Evolutionary conservation across 2,113 vertebrate species (phyloP).

Genomic region (Thunnus maccoyii): DNA sequence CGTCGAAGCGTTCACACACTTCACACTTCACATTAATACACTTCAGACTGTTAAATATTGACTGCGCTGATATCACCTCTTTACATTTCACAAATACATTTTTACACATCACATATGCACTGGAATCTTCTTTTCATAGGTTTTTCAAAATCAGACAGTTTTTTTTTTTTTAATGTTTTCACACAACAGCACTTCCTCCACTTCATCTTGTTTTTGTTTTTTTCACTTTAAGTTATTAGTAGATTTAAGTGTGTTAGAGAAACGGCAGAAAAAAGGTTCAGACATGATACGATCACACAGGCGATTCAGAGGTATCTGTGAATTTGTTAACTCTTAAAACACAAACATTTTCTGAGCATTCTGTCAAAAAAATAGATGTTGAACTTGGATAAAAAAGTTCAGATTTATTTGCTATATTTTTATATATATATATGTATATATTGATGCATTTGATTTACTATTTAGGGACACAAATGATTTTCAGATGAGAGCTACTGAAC

Average conservation of each 20-base stretch:
- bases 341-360: not conserved
- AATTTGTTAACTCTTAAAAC: too few relatives aligned
- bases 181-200: not conserved
- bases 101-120: not conserved
- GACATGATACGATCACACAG: not conserved
- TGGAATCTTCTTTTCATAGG: not conserved
- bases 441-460: not conserved
- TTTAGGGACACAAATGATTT: not conserved
- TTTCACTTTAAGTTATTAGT: not conserved
- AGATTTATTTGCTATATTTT: not conserved
- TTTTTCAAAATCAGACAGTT: not conserved
- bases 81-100: conserved; percentile 10
- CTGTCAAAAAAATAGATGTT: not conserved
- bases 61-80: conserved; percentile 9
- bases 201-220: not conserved
- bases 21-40: conserved; percentile 3
- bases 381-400: not conserved
- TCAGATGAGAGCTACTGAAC: not conserved
- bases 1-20: not conserved
- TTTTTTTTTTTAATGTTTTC: not conserved
- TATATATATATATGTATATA: not conserved
- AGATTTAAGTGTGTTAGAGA: not conserved
- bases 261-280: not conserved
- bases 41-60: conserved; percentile 10
- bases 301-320: not conserved